Conservation (phyloP, 1,140 invertebrate species). For the Lordiphosa collinella region DNA sequence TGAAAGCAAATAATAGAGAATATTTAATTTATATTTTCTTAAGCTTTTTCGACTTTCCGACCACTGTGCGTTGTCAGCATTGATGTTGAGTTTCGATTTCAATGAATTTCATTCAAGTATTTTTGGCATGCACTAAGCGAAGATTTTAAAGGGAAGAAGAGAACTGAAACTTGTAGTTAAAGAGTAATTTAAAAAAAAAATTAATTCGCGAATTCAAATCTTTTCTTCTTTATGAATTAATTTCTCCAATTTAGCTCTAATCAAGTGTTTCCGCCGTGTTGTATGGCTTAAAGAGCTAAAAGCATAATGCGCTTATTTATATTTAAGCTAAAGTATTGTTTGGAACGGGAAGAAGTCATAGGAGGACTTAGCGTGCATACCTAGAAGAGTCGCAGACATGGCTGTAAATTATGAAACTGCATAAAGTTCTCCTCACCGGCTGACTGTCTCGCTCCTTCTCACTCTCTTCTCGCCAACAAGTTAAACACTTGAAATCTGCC, state of each 20-base stretch:
- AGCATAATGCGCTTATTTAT: slow-evolving; percentile 14
- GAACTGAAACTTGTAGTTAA: too few species aligned
- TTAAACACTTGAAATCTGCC: slow-evolving; percentile 62
- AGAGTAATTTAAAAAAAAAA: too few species aligned
- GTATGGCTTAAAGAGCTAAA: slow-evolving; percentile 12
- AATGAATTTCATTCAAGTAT: too few species aligned
- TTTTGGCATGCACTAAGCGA: too few species aligned
- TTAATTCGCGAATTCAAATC: too few species aligned
- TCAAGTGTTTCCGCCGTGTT: slow-evolving; percentile 12
- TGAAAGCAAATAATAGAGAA: too few species aligned
- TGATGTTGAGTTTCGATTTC: too few species aligned
- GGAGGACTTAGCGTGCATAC: slow-evolving; percentile 4
- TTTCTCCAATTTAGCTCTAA: slow-evolving; percentile 13
- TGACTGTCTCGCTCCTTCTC: background rate
- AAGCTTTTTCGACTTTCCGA: too few species aligned
- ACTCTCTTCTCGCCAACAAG: slow-evolving; percentile 19
- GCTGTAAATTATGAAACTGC: slow-evolving; percentile 56
- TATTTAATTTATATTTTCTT: too few species aligned
- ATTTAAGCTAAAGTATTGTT: slow-evolving; percentile 14
- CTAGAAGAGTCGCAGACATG: slow-evolving; percentile 5
- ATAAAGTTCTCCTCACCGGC: slow-evolving; percentile 16
- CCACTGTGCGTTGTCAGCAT: too few species aligned
- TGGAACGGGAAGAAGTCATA: background rate
- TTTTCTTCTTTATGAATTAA: background rate
- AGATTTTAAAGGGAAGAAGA: too few species aligned